Evolutionary conservation across 2,113 vertebrate genomes (phyloP), one percentile per base, ranked within the genome.

Genomic region (Sylvilagus bachmani): DNA sequence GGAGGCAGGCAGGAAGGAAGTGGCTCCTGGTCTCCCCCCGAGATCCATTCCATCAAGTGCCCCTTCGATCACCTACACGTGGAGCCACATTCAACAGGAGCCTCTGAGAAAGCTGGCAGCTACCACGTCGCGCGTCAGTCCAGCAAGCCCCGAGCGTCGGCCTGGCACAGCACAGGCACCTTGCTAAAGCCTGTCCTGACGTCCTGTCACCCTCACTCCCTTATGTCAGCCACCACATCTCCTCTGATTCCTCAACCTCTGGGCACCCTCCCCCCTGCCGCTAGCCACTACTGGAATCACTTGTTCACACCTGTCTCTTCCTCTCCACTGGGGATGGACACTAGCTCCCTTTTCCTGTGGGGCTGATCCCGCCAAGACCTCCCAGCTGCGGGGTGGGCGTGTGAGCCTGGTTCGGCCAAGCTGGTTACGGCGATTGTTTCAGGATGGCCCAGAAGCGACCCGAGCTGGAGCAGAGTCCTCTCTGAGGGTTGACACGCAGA

Each of bases 1-100:
- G 79, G 75, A 79, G 69, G 85, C 55, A 38, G 58, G 80, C 87
- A 79, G 87, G 77, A 89, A 84, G 84, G 24, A 81, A 70, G 24
- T 75, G 74, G 89, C 78, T 86, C 75, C 51, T 10, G 1, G 10
- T 71, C 51, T 62, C 29, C n/a, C 78, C 55, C 69, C 1, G 80
- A 86, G 86, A 86, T 13, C 53, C 75, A 49, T 36, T 77, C 19
- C 70, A 17, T 31, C 51, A 81, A 92, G n/a, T 16, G 29, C 36
- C 79, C 33, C 33, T 64, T 78, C 10, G 7, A 24, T 36, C 16
- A 64, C 70, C 74, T 58, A 14, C 6, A 74, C 10, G 91, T 51
- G 70, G 27, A 89, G 33, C 70, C 36, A 38, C 0, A n/a, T 10
- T n/a, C 51, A 53, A 74, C 6, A 19, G 38, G 62, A 55, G 44